Base-by-base conservation (phyloP, 2,888 invertebrate genomes). In the Dicranocentrus wangi region DNA sequence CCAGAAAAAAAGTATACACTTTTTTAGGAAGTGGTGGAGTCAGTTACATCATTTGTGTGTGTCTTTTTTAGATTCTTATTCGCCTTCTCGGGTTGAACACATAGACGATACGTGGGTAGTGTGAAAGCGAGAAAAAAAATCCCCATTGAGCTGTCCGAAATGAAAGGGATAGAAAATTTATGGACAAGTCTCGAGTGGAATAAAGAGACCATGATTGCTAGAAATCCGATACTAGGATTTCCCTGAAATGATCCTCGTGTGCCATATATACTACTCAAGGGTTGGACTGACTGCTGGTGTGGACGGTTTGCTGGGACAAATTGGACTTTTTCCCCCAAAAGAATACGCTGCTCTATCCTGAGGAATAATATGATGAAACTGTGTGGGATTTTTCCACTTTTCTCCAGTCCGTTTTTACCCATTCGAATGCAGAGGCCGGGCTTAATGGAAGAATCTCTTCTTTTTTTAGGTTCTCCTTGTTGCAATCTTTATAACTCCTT, bases 141-240 rank as follows among this genome's bases (percentile, higher is more conserved):
- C 71, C 71, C 42, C 71, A 47, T 71, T 61, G 60, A 71, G 61
- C 61, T 71, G 71, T 71, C 60, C 43, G 21, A 28, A 71, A 61
- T 71, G 61, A 71, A 71, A 71, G 23, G 60, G 61, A 71, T 71
- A 71, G 53, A 71, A 60, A 71, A 71, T 71, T 71, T 71, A 71
- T 71, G 47, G 71, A 61, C 43, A 28, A 60, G 71, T 60, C 71
- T 71, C 61, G 19, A 71, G 71, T 61, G 71, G 61, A 71, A 61
- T 71, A 61, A 61, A 42, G 43, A 47, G 60, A 61, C 71, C 13
- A 47, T 60, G 71, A 71, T 71, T 71, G 60, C 55, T 28, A n/a
- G 60, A 28, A 69, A 47, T 71, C 47, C 61, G 47, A 61, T 60
- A 61, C 71, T 21, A 53, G 53, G 10, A 53, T 17, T 13, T 17